A percentile compares a stretch with the other conserved stretches of the same genome.
Evolutionary conservation across 2,888 invertebrate genomes (phyloP).

Genomic region (Griposia aprilina): DNA sequence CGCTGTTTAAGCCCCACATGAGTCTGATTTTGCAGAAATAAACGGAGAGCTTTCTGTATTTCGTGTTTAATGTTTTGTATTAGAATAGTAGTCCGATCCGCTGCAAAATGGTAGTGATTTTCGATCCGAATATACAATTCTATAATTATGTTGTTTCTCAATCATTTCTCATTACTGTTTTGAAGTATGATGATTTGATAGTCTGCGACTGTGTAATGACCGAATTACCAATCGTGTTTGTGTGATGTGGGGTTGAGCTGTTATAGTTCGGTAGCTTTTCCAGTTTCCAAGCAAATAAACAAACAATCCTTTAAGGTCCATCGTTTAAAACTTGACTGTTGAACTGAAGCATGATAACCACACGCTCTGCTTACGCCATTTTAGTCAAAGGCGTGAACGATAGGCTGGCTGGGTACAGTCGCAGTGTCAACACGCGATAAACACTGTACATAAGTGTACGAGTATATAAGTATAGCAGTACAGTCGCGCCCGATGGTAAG

Average conservation of each 20-base stretch:
- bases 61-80: constrained; percentile 27
- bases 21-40: constrained; percentile 51
- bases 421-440: constrained; percentile 67
- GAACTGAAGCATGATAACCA: background rate
- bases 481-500: constrained; percentile 85
- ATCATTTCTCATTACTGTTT: background rate
- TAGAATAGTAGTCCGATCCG: background rate
- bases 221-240: too few relatives aligned
- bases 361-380: constrained; percentile 9
- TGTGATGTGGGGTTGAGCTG: background rate
- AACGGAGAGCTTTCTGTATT: constrained; percentile 29
- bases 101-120: constrained; percentile 7
- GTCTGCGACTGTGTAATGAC: background rate
- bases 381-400: constrained; percentile 43
- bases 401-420: constrained; percentile 42
- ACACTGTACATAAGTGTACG: constrained; percentile 68
- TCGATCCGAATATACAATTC: background rate
- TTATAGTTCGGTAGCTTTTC: background rate
- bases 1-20: constrained; percentile 34
- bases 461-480: constrained; percentile 70
- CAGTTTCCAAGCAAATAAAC: background rate
- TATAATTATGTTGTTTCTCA: background rate
- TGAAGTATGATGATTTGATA: background rate
- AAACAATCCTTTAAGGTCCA: background rate
- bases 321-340: background rate